A percentile compares a stretch with the other conserved stretches of the same genome.
Evolutionary conservation across 2,888 invertebrate genomes (phyloP).

Genomic region (Eumacrocentrus americanus): DNA sequence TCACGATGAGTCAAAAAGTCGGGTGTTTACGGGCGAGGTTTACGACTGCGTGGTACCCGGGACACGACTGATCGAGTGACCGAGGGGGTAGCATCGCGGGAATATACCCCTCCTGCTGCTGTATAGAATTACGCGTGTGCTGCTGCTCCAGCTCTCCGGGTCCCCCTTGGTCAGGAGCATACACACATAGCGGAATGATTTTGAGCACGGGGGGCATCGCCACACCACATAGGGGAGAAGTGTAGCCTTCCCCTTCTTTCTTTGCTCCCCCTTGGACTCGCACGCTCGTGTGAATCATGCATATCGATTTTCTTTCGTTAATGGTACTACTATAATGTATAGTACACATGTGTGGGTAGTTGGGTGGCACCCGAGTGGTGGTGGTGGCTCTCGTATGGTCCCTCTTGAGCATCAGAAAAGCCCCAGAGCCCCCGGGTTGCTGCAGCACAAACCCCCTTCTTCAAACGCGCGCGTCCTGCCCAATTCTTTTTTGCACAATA

Average conservation of each 20-base stretch:
- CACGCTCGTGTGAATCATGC: slow-evolving; percentile 59
- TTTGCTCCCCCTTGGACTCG: slow-evolving; percentile 38
- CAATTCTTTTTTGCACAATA: slow-evolving; percentile 52
- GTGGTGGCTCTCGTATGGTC: slow-evolving; percentile 5
- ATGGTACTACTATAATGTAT: slow-evolving; percentile 16
- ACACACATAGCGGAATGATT: slow-evolving; percentile 7
- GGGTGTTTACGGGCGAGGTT: slow-evolving; percentile 39
- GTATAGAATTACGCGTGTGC: slow-evolving; percentile 57
- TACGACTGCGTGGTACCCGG: slow-evolving; percentile 53
- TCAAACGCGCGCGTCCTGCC: slow-evolving; percentile 36
- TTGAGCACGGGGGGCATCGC: slow-evolving; percentile 45
- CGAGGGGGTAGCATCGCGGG: slow-evolving; percentile 59
- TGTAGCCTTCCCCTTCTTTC: slow-evolving; percentile 35
- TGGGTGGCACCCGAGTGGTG: too few species aligned
- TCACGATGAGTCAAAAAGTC: slow-evolving; percentile 4
- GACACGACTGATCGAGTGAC: slow-evolving; percentile 62
- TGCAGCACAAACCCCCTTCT: slow-evolving; percentile 22
- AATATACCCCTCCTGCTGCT: slow-evolving; percentile 55
- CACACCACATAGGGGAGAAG: slow-evolving; percentile 47
- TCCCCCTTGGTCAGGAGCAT: slow-evolving; percentile 32
- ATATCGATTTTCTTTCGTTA: slow-evolving; percentile 60
- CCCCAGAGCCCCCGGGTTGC: slow-evolving; percentile 37
- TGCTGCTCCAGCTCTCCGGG: slow-evolving; percentile 29
- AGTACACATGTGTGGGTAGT: too few species aligned
- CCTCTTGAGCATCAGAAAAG: slow-evolving; percentile 33